Percentiles rank a stretch among this genome's conserved stretches.
Evolutionary conservation across 2,888 invertebrate species (phyloP).

Genomic region (Luperina nickerlii): DNA sequence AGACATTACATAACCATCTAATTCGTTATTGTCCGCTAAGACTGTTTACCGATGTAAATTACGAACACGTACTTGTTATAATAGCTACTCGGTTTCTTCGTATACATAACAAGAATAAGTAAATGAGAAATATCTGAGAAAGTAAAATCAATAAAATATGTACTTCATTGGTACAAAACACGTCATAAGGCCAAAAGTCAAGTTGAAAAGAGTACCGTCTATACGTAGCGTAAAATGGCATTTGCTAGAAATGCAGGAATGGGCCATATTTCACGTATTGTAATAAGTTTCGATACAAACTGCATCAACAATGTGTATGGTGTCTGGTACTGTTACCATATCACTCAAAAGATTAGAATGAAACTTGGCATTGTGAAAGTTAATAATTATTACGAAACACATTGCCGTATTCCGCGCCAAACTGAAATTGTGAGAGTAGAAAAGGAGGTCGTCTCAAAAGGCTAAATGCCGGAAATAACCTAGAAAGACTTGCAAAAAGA

Average conservation of each 20-base stretch:
- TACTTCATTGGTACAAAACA: neutral
- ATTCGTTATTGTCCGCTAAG: neutral
- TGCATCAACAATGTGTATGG: neutral
- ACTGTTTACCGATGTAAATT: conserved; percentile 6
- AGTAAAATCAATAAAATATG: neutral
- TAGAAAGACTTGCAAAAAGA: neutral
- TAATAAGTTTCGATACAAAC: neutral
- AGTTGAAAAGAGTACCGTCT: neutral
- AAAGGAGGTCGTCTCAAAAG: conserved; percentile 17
- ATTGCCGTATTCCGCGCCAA: conserved; percentile 12
- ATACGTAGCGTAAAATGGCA: neutral
- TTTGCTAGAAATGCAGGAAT: neutral
- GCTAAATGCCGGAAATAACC: neutral
- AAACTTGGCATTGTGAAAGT: conserved; percentile 37
- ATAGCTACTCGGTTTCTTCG: conserved; percentile 9
- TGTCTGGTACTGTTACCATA: too few relatives aligned
- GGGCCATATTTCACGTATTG: neutral
- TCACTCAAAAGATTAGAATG: conserved; percentile 17
- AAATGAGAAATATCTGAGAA: conserved; percentile 11
- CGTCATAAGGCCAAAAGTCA: neutral
- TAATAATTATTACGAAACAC: conserved; percentile 4
- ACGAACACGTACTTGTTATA: neutral
- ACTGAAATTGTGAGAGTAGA: conserved; percentile 15
- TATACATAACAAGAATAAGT: neutral
- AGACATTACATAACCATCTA: conserved; percentile 1